phyloP scores from a whole-genome alignment of 2,888 invertebrate species.

The Autographa pulchrina region DNA sequence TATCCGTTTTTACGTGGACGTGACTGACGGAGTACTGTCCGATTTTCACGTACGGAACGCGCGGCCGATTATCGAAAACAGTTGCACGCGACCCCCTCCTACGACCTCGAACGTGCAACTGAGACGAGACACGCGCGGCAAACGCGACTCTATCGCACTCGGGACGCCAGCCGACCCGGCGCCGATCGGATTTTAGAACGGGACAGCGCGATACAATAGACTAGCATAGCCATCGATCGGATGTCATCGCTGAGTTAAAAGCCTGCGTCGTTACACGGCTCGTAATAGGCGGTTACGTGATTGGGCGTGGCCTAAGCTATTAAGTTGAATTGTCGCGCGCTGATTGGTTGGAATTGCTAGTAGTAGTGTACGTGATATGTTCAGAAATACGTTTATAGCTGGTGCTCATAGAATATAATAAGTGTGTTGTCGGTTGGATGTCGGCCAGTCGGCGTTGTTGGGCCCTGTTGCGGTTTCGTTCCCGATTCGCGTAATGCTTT shows the following conservation, averaged over 20 bases:
- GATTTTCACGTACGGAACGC: slow-evolving; percentile 89
- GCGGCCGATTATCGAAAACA: slow-evolving; percentile 89
- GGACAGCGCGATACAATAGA: slow-evolving; percentile 74
- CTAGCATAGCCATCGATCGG: slow-evolving; percentile 79
- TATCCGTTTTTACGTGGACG: slow-evolving; percentile 90
- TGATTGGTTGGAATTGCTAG: slow-evolving; percentile 89
- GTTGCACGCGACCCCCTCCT: slow-evolving; percentile 89
- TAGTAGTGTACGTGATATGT: slow-evolving; percentile 89
- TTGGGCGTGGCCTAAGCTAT: slow-evolving; percentile 88
- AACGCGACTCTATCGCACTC: slow-evolving; percentile 88
- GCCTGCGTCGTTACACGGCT: slow-evolving; percentile 89
- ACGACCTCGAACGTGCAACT: slow-evolving; percentile 88
- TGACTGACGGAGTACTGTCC: slow-evolving; percentile 87
- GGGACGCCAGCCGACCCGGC: slow-evolving; percentile 74
- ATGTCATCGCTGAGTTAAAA: slow-evolving; percentile 87
- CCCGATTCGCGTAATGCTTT: slow-evolving; percentile 81
- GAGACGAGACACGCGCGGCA: slow-evolving; percentile 86
- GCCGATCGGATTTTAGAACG: slow-evolving; percentile 76
- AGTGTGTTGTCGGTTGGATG: slow-evolving; percentile 87
- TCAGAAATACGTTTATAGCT: slow-evolving; percentile 89
- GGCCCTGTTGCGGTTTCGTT: slow-evolving; percentile 81
- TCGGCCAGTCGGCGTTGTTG: slow-evolving; percentile 80
- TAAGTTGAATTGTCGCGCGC: slow-evolving; percentile 88
- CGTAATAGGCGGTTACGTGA: slow-evolving; percentile 90
- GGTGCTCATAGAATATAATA: slow-evolving; percentile 89